Conservation (phyloP, 64 coral and sea anemone genomes). For the Montipora efflorescens region DNA sequence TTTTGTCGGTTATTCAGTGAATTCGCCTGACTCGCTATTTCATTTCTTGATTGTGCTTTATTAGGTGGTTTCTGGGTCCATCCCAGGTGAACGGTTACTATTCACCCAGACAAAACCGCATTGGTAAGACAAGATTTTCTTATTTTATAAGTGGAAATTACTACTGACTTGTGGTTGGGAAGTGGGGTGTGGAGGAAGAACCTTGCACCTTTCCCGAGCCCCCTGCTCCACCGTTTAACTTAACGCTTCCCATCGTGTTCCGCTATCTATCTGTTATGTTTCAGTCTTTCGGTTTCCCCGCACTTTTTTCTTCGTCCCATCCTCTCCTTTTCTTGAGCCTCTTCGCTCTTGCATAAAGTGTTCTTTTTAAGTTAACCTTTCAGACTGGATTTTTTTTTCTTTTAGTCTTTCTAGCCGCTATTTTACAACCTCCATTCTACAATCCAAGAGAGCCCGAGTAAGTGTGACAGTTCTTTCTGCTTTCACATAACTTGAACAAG, state of each 20-base stretch:
- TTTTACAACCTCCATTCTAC: slow-evolving; percentile 78
- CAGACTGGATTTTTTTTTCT: not conserved
- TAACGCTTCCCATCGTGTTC: no score
- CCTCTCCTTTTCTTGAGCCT: no score
- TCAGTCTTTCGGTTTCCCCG: no score
- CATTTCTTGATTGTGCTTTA: not conserved
- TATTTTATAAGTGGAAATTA: not conserved
- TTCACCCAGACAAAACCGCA: slow-evolving; percentile 68
- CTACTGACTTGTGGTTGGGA: no score
- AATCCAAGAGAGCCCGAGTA: slow-evolving; percentile 65
- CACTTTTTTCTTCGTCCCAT: no score
- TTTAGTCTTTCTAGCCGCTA: slow-evolving; percentile 74
- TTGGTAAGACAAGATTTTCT: slow-evolving; percentile 39
- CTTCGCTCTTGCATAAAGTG: no score
- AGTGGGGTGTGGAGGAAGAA: no score
- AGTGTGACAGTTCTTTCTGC: not conserved
- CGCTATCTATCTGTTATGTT: no score
- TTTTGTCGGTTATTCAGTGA: not conserved
- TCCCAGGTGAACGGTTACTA: slow-evolving; percentile 73
- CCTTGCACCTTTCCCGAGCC: no score
- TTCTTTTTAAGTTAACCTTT: no score
- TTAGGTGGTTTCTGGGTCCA: slow-evolving; percentile 62
- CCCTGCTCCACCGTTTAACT: no score
- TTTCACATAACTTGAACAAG: no score
- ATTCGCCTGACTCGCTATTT: not conserved